Evolutionary conservation across 2,888 invertebrate species (phyloP), one percentile per base, ranked within the genome.

Genomic region (Clepsis dumicolana): DNA sequence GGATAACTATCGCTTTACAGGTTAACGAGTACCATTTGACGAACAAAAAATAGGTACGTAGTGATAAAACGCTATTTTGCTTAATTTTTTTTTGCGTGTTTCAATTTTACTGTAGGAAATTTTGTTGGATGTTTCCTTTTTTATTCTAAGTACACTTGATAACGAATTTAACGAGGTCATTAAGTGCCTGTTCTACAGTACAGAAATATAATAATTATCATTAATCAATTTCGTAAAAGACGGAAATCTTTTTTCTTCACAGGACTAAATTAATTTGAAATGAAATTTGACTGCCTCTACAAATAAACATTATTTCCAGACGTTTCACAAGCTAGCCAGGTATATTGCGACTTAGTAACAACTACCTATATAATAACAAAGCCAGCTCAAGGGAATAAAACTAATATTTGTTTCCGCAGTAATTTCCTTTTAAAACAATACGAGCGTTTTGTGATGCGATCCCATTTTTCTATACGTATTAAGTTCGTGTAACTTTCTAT

Each of bases 391-490:
- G 61, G 60, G 66, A 66, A 35, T 25, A 48, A 56, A 35, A 18
- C 41, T 62, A 62, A 66, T 66, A 62, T 61, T 62, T 54, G 54
- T 56, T 54, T n/a, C 4, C 35, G 24, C 16, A 4, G 66, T 48
- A 62, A 54, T 61, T 66, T 62, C 35, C 54, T 66, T 62, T 54
- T 35, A 14, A 66, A 44, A 66, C 61, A 44, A 54, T 35, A 65
- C 16, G 25, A 16, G 8, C n/a, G 4, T 48, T 41, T 41, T 16
- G 2, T 4, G 48, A 14, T 25, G 18, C 35, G 44, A 29, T 32
- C 25, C 29, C 5, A 29, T 29, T 54, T 54, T 18, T 29, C 29
- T 32, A 18, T 16, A 29, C 18, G 8, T 21, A 48, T 48, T 48
- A 48, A 48, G 10, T 48, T 48, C 21, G 21, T 12, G 21, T 7